phyloP scores from a whole-genome alignment of 2,113 vertebrate genomes.

The Chaetodon trifascialis region DNA sequence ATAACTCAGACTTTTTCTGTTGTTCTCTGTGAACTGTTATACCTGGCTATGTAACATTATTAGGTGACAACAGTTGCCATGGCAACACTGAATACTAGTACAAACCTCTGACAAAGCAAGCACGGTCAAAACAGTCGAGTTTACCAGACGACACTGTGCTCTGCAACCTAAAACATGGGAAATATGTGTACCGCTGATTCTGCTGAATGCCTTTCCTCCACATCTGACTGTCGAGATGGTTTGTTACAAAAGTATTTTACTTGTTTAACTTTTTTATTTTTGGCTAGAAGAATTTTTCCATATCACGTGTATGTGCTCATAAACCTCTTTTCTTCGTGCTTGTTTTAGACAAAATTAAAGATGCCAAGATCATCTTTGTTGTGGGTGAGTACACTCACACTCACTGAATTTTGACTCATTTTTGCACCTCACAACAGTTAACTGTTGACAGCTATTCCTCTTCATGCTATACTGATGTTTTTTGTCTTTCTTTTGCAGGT shows the following conservation, averaged over 20 bases:
- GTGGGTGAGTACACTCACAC: slow-evolving; percentile 90
- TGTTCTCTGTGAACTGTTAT: background rate
- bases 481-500: slow-evolving; percentile 77
- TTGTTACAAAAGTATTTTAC: slow-evolving; percentile 18
- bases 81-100: slow-evolving; percentile 63
- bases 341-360: slow-evolving; percentile 93
- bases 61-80: slow-evolving; percentile 75
- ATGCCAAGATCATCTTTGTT: slow-evolving; percentile 97
- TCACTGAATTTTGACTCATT: background rate
- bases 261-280: background rate
- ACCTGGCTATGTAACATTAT: background rate
- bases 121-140: slow-evolving; percentile 2
- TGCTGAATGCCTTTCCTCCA: no score
- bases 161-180: slow-evolving; percentile 44
- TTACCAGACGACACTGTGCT: background rate
- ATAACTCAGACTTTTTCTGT: background rate
- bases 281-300: background rate
- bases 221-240: slow-evolving; percentile 13
- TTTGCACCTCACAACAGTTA: background rate
- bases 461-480: background rate
- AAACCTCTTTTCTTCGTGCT: slow-evolving; percentile 21
- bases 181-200: background rate
- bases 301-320: background rate
- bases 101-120: slow-evolving; percentile 35
- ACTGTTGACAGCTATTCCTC: background rate